Percentiles rank a stretch among this genome's conserved stretches.
These are phyloP conservation scores for Cordylochernes scorpioides DNA, from an alignment of 2,888 invertebrate genomes.

Conservation along the genomic window DNA sequence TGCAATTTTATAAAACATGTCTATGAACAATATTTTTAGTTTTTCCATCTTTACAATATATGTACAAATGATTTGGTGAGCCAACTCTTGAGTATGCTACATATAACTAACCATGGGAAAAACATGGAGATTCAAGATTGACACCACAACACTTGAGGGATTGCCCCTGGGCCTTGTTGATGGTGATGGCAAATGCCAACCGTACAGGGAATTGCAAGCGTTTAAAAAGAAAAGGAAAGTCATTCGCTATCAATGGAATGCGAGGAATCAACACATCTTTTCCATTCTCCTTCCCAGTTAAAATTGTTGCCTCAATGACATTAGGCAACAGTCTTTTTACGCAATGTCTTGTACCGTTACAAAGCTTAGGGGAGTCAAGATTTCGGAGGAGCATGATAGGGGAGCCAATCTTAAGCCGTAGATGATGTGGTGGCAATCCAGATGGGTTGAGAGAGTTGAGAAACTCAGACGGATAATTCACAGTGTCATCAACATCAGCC, in stretches of 20 bases:
- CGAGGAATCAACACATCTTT: slow-evolving; percentile 13
- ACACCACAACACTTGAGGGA: no score
- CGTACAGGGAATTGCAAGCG: no score
- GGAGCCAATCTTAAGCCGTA: not conserved
- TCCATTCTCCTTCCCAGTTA: slow-evolving; percentile 10
- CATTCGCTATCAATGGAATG: slow-evolving; percentile 13
- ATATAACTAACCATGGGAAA: no score
- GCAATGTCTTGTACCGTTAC: slow-evolving; percentile 16
- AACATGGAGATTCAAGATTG: no score
- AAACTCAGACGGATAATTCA: slow-evolving; percentile 11
- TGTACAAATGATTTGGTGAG: no score
- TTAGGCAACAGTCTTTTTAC: slow-evolving; percentile 11
- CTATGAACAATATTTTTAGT: no score
- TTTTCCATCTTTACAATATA: no score
- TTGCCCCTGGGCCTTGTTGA: no score
- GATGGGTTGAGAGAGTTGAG: slow-evolving; percentile 8
- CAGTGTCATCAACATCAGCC: slow-evolving; percentile 9
- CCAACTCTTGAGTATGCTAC: no score
- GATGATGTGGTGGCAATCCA: slow-evolving; percentile 2
- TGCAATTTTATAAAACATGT: no score
- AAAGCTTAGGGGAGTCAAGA: slow-evolving; percentile 16
- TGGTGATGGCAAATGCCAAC: no score
- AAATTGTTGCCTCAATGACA: slow-evolving; percentile 12
- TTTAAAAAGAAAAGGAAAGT: no score
- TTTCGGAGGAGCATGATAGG: slow-evolving; percentile 13